Percentiles rank a stretch among this genome's conserved stretches.
Conservation (phyloP, 64 coral and sea anemone genomes). For the Montipora cactus region DNA sequence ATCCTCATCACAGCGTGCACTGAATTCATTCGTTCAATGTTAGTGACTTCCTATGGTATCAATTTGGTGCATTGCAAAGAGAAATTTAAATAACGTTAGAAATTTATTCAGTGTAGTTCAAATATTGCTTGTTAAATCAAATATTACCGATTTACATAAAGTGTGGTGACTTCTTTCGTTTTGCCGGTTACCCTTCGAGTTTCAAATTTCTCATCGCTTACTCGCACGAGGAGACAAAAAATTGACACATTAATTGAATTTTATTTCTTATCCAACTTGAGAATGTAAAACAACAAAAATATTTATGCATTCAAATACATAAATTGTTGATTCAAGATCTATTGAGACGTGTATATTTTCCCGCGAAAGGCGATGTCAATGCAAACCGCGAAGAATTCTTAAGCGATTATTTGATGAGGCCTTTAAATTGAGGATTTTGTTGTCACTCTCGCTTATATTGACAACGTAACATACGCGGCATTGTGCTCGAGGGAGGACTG, state of each 20-base stretch:
- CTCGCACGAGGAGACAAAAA: neutral
- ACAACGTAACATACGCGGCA: neutral
- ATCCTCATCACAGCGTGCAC: neutral
- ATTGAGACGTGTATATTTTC: slow-evolving; percentile 20
- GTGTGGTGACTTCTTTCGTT: neutral
- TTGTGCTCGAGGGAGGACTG: neutral
- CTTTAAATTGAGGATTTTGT: slow-evolving; percentile 9
- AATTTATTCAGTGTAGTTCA: neutral
- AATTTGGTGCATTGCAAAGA: neutral
- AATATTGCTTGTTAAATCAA: slow-evolving; percentile 11
- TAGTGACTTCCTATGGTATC: neutral
- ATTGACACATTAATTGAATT: slow-evolving; percentile 9
- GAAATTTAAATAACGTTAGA: slow-evolving; percentile 27
- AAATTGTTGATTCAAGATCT: slow-evolving; percentile 34
- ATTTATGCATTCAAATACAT: neutral
- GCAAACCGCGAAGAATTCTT: slow-evolving; percentile 50
- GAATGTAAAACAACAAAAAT: slow-evolving; percentile 6
- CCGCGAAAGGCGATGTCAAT: slow-evolving; percentile 20
- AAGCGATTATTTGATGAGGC: slow-evolving; percentile 59
- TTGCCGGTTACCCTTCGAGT: neutral
- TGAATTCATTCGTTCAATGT: neutral
- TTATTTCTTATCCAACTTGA: slow-evolving; percentile 12
- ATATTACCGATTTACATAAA: slow-evolving; percentile 20
- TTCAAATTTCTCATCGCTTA: neutral
- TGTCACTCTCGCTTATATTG: slow-evolving; percentile 22